Base-by-base conservation (phyloP, 2,113 vertebrate species). In the Sturnira hondurensis region DNA sequence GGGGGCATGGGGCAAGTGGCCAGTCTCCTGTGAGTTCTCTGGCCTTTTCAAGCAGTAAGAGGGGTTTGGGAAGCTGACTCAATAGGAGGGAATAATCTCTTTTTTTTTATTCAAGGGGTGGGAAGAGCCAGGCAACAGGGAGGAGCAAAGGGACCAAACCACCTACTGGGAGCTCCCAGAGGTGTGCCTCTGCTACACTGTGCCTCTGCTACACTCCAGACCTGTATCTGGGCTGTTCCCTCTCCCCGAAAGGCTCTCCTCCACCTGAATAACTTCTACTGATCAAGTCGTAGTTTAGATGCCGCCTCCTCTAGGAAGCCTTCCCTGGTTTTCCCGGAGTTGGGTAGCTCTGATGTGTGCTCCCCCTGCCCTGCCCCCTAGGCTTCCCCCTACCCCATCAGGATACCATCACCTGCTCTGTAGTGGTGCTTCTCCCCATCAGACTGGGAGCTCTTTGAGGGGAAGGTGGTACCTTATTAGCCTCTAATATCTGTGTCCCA, bases 301-400 rank as follows among this genome's bases (percentile, higher is more conserved):
- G 31, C 11, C 65, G 26, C 83, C 68, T 95, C 89, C 68, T 93
- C 86, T 73, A 80, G 63, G 82, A 65, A 63, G 73, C 17, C 77
- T 24, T 16, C 47, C 26, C 4, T 38, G 41, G 8, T 54, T 76
- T 85, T 31, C 71, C 41, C 41, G 61, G 78, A 24, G 4, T 47
- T 63, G 61, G 7, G 31, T 9, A 71, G 10, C 24, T 31, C 86
- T 31, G 45, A 4, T 1, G 2, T 52, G 28, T 20, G 65, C 3
- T 28, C 56, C 58, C 0, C 0, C 17, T 63, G 43, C 0, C 0
- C 17, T 63, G 43, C 45, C 71, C 9, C 33, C 33, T 19, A 14
- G 50, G 10, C 83, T 63, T 41, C 36, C 20, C n/a, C 28, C 28
- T 12, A 14, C 61, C 58, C 2, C 9, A 36, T 2, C 11, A 4